These are phyloP conservation scores for Eutolmus rufibarbis DNA, from an alignment of 2,888 invertebrate genomes.

Conservation along the genomic window DNA sequence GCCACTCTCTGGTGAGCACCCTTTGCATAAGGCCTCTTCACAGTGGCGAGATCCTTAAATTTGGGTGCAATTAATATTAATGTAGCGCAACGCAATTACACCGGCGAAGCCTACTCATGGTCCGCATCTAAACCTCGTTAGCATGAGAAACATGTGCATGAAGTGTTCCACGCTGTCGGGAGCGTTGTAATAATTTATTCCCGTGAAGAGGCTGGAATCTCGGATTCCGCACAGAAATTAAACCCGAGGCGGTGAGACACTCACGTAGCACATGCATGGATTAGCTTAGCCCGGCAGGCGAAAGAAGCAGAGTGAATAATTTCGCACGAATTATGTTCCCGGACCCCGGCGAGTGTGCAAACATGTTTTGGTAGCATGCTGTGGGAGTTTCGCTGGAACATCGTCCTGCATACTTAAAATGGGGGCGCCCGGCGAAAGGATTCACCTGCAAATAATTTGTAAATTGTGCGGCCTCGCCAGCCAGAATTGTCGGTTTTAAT, in stretches of 20 bases:
- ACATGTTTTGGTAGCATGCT: not conserved
- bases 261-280: not conserved
- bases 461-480: not conserved
- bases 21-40: not conserved
- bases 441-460: not conserved
- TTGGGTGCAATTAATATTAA: not conserved
- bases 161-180: not conserved
- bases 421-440: not conserved
- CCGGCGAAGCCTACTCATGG: not conserved
- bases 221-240: not conserved
- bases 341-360: not conserved
- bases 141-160: not conserved
- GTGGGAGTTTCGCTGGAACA: not conserved
- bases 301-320: not conserved
- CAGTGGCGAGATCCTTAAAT: not conserved
- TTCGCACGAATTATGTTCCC: not conserved
- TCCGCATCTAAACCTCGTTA: not conserved
- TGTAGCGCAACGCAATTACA: not conserved
- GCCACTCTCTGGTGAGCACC: not conserved
- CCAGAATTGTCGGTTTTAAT: not conserved
- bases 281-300: not conserved
- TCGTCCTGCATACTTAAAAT: not conserved
- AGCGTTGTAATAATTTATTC: not conserved
- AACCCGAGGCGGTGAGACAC: not conserved
- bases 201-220: not conserved